phyloP scores from a whole-genome alignment of 2,888 invertebrate species.

The Gortyna flavago region DNA sequence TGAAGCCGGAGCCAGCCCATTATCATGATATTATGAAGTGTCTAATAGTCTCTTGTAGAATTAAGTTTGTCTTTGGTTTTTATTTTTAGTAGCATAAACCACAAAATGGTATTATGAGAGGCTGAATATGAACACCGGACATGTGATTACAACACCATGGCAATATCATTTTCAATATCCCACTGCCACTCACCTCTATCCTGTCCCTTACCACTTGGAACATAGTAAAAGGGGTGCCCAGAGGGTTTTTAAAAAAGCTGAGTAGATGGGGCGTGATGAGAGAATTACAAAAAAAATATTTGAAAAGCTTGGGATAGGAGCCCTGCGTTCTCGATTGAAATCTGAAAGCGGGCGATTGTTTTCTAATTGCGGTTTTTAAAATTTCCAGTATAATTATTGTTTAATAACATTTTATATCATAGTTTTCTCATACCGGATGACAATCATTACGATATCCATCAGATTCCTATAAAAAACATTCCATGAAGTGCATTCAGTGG shows the following conservation, averaged over 20 bases:
- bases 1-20: too few species aligned
- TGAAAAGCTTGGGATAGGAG: not conserved
- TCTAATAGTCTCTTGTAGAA: too few species aligned
- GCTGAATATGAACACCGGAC: not conserved
- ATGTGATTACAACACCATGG: too few species aligned
- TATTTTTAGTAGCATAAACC: too few species aligned
- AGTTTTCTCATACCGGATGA: slow-evolving; percentile 28
- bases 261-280: not conserved
- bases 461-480: slow-evolving; percentile 21
- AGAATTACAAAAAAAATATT: not conserved
- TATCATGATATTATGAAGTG: too few species aligned
- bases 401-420: not conserved
- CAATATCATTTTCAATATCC: too few species aligned
- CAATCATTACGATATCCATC: slow-evolving; percentile 39
- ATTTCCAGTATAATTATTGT: not conserved
- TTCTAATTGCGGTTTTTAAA: not conserved
- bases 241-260: not conserved
- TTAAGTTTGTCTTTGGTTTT: too few species aligned
- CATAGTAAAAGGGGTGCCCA: not conserved
- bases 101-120: too few species aligned
- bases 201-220: not conserved
- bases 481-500: slow-evolving; percentile 21
- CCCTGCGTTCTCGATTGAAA: not conserved
- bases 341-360: not conserved
- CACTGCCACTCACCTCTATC: too few species aligned